A percentile compares a stretch with the other conserved stretches of the same genome.
These are phyloP conservation scores for Heterochromis multidens DNA, from an alignment of 2,113 vertebrate genomes.

Conservation along the genomic window DNA sequence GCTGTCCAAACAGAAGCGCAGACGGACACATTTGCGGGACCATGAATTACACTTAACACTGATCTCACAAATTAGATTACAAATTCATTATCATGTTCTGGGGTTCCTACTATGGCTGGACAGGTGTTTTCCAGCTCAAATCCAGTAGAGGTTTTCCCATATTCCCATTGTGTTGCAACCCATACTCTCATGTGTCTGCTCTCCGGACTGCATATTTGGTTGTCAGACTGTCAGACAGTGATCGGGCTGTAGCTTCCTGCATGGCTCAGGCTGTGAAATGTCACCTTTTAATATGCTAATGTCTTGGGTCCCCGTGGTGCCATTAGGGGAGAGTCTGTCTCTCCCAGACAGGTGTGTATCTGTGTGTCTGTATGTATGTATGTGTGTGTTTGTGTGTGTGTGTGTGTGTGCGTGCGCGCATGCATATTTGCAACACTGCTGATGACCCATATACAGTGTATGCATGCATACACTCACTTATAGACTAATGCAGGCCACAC, in stretches of 20 bases:
- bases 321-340: conserved; percentile 59
- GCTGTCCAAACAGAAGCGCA: neutral
- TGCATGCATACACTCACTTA: neutral
- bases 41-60: neutral
- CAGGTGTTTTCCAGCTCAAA: conserved; percentile 25
- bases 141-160: neutral
- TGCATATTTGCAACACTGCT: neutral
- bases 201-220: conserved; percentile 18
- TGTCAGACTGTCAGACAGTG: conserved; percentile 54
- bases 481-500: neutral
- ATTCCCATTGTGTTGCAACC: neutral
- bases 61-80: neutral
- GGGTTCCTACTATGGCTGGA: neutral
- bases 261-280: conserved; percentile 49
- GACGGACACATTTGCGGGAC: neutral
- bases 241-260: conserved; percentile 16
- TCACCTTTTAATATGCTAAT: conserved; percentile 77
- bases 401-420: no score
- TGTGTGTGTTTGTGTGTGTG: neutral
- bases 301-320: conserved; percentile 52
- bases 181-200: conserved; percentile 9
- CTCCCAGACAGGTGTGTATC: conserved; percentile 46
- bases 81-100: neutral
- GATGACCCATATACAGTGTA: neutral
- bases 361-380: neutral